Evolutionary conservation across 2,113 vertebrate species (phyloP).

Genomic region (Thryonomys swinderianus): DNA sequence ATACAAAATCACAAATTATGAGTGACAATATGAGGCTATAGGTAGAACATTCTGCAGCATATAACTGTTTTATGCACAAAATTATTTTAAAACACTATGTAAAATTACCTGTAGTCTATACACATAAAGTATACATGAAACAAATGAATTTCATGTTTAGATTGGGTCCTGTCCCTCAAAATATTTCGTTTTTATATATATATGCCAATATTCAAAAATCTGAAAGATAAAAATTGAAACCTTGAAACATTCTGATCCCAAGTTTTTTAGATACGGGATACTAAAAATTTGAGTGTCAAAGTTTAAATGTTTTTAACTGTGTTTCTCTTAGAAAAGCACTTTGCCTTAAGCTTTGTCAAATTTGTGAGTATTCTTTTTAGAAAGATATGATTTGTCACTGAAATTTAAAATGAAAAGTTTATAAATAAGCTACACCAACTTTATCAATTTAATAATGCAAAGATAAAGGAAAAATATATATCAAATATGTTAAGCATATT

Average conservation of each 20-base stretch:
- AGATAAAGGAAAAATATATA: not conserved
- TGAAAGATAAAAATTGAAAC: not conserved
- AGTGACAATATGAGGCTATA: not conserved
- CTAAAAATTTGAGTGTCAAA: not conserved
- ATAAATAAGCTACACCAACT: not conserved
- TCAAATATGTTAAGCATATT: not conserved
- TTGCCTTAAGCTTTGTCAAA: not conserved
- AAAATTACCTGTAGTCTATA: not conserved
- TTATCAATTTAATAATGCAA: not conserved
- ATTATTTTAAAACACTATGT: not conserved
- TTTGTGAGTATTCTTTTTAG: not conserved
- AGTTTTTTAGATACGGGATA: not conserved
- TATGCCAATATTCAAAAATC: not conserved
- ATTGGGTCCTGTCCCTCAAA: not conserved
- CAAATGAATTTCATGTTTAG: not conserved
- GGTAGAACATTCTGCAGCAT: not conserved
- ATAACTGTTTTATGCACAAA: not conserved
- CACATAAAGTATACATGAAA: not conserved
- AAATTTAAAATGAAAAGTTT: constrained; percentile 4
- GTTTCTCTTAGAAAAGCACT: constrained; percentile 20
- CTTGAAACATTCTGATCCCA: not conserved
- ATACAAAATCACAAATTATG: not conserved
- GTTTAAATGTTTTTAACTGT: constrained; percentile 12
- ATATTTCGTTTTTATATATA: not conserved
- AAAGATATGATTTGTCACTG: not conserved